Base-by-base conservation (phyloP, 2,797 vertebrate genomes). In the Malurus leucopterus region DNA sequence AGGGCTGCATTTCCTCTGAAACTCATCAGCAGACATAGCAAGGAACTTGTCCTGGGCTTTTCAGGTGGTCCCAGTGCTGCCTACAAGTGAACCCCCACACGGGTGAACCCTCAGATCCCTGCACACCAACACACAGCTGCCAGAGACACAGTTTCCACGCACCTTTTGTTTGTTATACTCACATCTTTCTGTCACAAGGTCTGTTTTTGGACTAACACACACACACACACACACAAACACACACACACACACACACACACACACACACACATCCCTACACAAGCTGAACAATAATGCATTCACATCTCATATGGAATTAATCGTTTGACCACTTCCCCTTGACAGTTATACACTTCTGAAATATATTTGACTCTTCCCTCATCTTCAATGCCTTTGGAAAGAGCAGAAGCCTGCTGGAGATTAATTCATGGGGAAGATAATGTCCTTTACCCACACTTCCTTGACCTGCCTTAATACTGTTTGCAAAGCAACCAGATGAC, bases 391-490 rank as follows among this genome's bases (percentile, higher is more conserved):
- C 79, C 93, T 96, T 96, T 92, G 80, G 92, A 96, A 96, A 97
- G 96, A 91, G 95, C 94, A 95, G 95, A 97, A 98, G 95, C 94
- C 96, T 84, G 91, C 95, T 95, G 93, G 94, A 98, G 97, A 98
- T 98, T 98, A 98, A 97, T 96, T 98, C 97, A 68, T 90, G 95
- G 93, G 94, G n/a, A 92, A 96, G 97, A 98, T 97, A 98, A 98
- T 96, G 95, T 95, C 96, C 95, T 97, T 97, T 82, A 96, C 96
- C 94, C 96, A 95, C 92, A 96, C 87, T 71, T 92, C 83, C 91
- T 94, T 90, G 93, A 90, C 84, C 84, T 96, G 96, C 95, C 95
- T 97, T 96, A 96, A 94, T 90, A 91, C 97, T 97, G 97, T 96
- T 97, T 96, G 96, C 95, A 97, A 96, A 94, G 93, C 94, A 95